Base-by-base conservation (phyloP, 1,140 invertebrate species). In the Cherax quadricarinatus region DNA sequence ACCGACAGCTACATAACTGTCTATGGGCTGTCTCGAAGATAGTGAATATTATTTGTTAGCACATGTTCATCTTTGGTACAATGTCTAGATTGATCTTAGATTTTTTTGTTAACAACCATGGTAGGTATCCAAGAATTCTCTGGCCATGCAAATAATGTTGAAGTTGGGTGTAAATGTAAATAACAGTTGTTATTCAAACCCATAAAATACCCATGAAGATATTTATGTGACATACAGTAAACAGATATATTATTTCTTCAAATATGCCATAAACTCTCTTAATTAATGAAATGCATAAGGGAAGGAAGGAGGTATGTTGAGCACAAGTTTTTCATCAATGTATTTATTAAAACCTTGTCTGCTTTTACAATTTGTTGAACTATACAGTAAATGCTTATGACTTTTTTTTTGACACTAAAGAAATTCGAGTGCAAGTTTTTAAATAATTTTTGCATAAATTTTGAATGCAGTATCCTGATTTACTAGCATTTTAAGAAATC, bases 1-100 rank as follows among this genome's bases (percentile, higher is more conserved):
- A 96, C 96, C 93, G 98, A 98, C 95, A 97, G 96, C 91, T 96
- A 97, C 82, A 96, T 98, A 90, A 97, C 96, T 92, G 97, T 98
- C 86, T 98, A 98, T 95, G 93, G 94, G 30, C 90, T 94, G 49
- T 86, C 92, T 57, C 82, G 89, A 30, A 93, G 92, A 90, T 93
- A 92, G 86, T 92, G 70, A 75, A 75, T 30, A 75, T 30, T 24
- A 75, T n/a, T 75, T 30, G 30, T 30, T 75, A 75, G 70, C 70
- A 9, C 30, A 75, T 75, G 21, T 75, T 75, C 70, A 9, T 75
- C 41, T 7, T 30, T 75, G 24, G 70, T 75, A 75, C 24, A 75
- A 12, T 75, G 70, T 9, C 6, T 75, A 75, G 70, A 30, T 75
- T 75, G 70, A 30, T 75, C 70, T 7, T 75, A 75, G 70, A 75